A percentile compares a stretch with the other conserved stretches of the same genome.
Conservation (phyloP, 2,797 vertebrate species). For the Enteromius paludinosus region DNA sequence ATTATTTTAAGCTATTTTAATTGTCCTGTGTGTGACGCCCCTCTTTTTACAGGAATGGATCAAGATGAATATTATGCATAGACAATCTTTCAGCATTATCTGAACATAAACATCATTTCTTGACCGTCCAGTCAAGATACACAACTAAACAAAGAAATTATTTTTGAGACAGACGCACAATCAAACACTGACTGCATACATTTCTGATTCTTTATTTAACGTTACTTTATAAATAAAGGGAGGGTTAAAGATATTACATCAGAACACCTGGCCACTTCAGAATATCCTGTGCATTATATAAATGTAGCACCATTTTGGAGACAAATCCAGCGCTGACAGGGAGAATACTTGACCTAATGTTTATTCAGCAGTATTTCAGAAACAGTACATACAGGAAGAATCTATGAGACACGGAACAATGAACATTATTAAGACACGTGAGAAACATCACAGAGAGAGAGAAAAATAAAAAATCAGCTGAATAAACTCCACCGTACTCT, state of each 20-base stretch:
- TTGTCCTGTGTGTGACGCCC: neutral
- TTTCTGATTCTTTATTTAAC: slow-evolving; percentile 68
- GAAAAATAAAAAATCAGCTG: slow-evolving; percentile 11
- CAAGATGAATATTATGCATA: neutral
- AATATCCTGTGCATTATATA: slow-evolving; percentile 50
- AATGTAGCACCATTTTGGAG: slow-evolving; percentile 60
- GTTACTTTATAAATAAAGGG: slow-evolving; percentile 64
- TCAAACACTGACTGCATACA: slow-evolving; percentile 25
- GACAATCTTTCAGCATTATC: neutral
- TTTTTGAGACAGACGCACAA: slow-evolving; percentile 30
- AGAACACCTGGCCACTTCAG: slow-evolving; percentile 56
- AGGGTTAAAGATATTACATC: slow-evolving; percentile 58
- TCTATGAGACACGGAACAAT: slow-evolving; percentile 52
- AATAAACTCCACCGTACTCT: slow-evolving; percentile 24
- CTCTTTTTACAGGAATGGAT: neutral
- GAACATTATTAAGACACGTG: slow-evolving; percentile 47
- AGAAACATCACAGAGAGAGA: slow-evolving; percentile 39
- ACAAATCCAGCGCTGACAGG: slow-evolving; percentile 57
- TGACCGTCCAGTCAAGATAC: neutral
- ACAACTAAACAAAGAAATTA: neutral
- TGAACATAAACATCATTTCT: neutral
- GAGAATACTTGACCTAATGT: slow-evolving; percentile 55
- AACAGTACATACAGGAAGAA: slow-evolving; percentile 48
- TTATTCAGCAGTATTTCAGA: slow-evolving; percentile 54
- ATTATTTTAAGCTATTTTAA: neutral